Conservation (phyloP, 1,140 invertebrate genomes). For the Hylyphantes graminicola region DNA sequence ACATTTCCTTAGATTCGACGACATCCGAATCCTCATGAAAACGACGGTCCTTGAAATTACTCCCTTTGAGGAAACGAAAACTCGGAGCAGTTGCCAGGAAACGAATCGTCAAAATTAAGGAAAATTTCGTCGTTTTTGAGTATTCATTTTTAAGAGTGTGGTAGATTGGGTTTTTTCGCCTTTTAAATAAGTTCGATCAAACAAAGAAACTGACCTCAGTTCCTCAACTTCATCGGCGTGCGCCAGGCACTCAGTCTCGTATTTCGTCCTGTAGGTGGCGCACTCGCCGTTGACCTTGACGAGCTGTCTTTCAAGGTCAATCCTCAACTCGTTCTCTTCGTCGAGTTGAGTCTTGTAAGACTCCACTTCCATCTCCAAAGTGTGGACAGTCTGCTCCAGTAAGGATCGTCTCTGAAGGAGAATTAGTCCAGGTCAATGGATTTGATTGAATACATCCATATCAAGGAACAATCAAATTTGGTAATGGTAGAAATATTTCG, state of each 20-base stretch:
- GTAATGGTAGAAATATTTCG: too few relatives aligned
- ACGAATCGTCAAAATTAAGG: too few relatives aligned
- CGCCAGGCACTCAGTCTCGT: conserved; percentile 88
- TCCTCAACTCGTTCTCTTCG: conserved; percentile 93
- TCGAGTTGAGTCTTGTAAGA: conserved; percentile 92
- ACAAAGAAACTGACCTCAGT: conserved; percentile 72
- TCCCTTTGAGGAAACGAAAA: too few relatives aligned
- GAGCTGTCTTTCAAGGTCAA: conserved; percentile 94
- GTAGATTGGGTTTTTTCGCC: neutral
- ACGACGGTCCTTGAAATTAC: too few relatives aligned
- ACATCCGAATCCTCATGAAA: too few relatives aligned
- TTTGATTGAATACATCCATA: too few relatives aligned
- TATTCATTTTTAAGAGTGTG: neutral
- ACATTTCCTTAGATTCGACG: too few relatives aligned
- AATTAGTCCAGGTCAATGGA: too few relatives aligned
- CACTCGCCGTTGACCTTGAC: conserved; percentile 91
- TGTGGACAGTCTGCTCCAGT: conserved; percentile 86
- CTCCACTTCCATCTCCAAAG: conserved; percentile 92
- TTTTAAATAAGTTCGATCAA: neutral
- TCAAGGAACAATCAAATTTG: too few relatives aligned
- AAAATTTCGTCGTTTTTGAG: too few relatives aligned
- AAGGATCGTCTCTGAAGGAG: conserved; percentile 80
- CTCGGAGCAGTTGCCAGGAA: too few relatives aligned
- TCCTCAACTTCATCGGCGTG: conserved; percentile 94
- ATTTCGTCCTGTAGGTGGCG: conserved; percentile 89